A percentile compares a stretch with the other conserved stretches of the same genome.
phyloP scores from a whole-genome alignment of 2,888 invertebrate species.

The Anodontia alba region DNA sequence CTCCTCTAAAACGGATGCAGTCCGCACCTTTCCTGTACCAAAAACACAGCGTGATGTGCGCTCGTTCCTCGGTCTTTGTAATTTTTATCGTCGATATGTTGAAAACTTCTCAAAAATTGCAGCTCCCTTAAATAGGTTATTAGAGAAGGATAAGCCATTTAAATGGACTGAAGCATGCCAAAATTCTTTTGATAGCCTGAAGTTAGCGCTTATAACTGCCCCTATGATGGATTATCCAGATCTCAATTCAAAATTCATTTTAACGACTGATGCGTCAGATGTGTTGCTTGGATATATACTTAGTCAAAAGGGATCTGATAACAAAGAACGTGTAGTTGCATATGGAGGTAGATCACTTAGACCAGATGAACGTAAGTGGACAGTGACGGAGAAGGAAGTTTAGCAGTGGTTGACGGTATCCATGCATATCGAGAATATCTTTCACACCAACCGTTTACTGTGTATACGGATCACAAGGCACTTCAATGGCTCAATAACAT shows the following conservation, averaged over 20 bases:
- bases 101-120: conserved; percentile 45
- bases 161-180: conserved; percentile 35
- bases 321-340: conserved; percentile 18
- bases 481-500: conserved; percentile 30
- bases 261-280: conserved; percentile 42
- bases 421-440: conserved; percentile 36
- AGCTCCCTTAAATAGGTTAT: conserved; percentile 48
- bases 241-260: conserved; percentile 17
- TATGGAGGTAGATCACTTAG: conserved; percentile 34
- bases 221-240: conserved; percentile 41
- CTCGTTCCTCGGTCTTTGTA: conserved; percentile 50
- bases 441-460: conserved; percentile 21
- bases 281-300: conserved; percentile 34
- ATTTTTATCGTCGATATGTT: conserved; percentile 58
- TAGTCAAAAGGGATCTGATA: conserved; percentile 13
- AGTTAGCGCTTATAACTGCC: conserved; percentile 9
- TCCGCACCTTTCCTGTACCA: conserved; percentile 17
- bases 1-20: neutral
- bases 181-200: conserved; percentile 27
- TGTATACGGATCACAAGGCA: conserved; percentile 34
- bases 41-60: conserved; percentile 22
- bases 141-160: conserved; percentile 38
- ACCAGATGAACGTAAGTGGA: conserved; percentile 27
- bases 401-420: conserved; percentile 39
- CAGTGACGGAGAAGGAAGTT: conserved; percentile 33